Conservation (phyloP, 2,113 vertebrate genomes). For the Strix uralensis region DNA sequence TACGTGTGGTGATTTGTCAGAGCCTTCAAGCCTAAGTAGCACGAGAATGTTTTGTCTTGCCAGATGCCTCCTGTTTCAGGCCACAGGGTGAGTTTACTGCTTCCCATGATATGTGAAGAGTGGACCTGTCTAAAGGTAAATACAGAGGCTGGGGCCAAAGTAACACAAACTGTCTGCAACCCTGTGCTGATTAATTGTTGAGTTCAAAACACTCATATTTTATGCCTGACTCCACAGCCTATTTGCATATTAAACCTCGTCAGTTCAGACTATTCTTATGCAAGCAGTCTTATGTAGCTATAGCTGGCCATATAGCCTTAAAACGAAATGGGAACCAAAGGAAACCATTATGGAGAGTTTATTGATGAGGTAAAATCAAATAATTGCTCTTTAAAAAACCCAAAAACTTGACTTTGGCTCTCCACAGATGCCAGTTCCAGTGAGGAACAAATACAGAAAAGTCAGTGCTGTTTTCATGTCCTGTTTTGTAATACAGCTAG, state of each 20-base stretch:
- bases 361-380: neutral
- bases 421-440: neutral
- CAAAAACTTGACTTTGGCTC: neutral
- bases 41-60: neutral
- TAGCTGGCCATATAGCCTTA: neutral
- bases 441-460: neutral
- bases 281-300: neutral
- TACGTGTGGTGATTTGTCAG: neutral
- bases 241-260: neutral
- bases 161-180: neutral
- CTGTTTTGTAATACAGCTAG: neutral
- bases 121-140: neutral
- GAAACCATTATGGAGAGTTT: neutral
- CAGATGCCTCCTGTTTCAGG: neutral
- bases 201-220: neutral
- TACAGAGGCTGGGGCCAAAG: neutral
- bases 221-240: neutral
- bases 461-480: neutral
- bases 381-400: neutral
- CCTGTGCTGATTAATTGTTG: neutral
- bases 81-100: accelerated
- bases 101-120: accelerated
- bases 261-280: neutral
- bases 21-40: neutral
- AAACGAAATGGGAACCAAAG: neutral